These are phyloP conservation scores for Scomber colias DNA, from an alignment of 2,113 vertebrate genomes.

Conservation along the genomic window DNA sequence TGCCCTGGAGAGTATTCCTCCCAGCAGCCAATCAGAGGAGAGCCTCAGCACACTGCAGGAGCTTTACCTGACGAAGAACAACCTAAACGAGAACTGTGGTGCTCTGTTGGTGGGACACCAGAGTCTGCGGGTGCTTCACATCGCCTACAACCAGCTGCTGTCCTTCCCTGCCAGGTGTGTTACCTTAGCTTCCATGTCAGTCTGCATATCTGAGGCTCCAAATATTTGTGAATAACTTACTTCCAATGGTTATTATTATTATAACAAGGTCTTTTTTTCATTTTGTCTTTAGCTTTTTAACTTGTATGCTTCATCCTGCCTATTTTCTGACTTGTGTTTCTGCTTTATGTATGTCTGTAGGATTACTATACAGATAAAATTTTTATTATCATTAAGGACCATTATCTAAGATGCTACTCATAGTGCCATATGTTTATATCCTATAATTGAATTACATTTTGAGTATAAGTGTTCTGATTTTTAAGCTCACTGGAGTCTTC, in stretches of 20 bases:
- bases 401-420: neutral
- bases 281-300: neutral
- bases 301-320: neutral
- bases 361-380: neutral
- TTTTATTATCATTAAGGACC: neutral
- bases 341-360: neutral
- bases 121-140: slow-evolving; percentile 91
- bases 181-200: neutral
- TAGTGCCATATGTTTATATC: neutral
- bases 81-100: slow-evolving; percentile 92
- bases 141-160: slow-evolving; percentile 94
- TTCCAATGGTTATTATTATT: too few species aligned
- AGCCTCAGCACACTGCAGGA: slow-evolving; percentile 93
- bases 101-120: slow-evolving; percentile 90
- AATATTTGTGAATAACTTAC: too few species aligned
- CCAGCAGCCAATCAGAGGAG: slow-evolving; percentile 89
- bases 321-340: neutral
- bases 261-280: too few species aligned
- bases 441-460: neutral
- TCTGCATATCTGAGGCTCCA: too few species aligned
- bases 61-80: slow-evolving; percentile 93
- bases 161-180: slow-evolving; percentile 94
- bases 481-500: neutral
- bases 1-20: slow-evolving; percentile 91
- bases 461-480: neutral